Evolutionary conservation across 2,888 invertebrate species (phyloP).

Genomic region (Leptogaster cylindrica): DNA sequence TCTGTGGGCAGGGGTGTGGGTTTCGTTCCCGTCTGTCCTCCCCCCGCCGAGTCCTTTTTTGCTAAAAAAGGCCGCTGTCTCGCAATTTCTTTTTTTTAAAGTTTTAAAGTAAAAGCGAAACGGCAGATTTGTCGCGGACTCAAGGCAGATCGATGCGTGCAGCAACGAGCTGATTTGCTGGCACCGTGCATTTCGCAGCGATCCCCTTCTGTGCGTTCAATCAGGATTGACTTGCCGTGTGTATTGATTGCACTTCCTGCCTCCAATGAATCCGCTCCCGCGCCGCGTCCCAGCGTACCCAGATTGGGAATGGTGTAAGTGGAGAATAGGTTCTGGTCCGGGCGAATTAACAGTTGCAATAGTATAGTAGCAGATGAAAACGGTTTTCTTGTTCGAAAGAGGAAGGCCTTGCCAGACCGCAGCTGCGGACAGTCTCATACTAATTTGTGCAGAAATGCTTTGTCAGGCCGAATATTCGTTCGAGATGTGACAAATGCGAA

Average conservation of each 20-base stretch:
- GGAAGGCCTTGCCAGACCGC: slow-evolving; percentile 26
- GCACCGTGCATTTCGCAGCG: not conserved
- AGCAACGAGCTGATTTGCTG: slow-evolving; percentile 22
- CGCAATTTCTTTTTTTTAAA: not conserved
- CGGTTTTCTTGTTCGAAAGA: slow-evolving; percentile 28
- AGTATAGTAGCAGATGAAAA: slow-evolving; percentile 2
- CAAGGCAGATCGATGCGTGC: slow-evolving; percentile 18
- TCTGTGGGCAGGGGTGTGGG: slow-evolving; percentile 1
- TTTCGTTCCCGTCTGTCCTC: slow-evolving; percentile 9
- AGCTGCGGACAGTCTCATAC: not conserved
- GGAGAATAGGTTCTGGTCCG: slow-evolving; percentile 6
- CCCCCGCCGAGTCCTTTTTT: slow-evolving; percentile 10
- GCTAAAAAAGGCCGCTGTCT: no score
- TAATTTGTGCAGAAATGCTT: no score
- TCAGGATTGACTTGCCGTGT: slow-evolving; percentile 32
- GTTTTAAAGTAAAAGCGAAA: not conserved
- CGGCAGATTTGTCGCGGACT: not conserved
- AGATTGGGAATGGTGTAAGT: not conserved
- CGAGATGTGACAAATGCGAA: slow-evolving; percentile 19
- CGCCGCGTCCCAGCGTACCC: not conserved
- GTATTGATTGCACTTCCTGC: slow-evolving; percentile 36
- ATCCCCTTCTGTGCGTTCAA: slow-evolving; percentile 3
- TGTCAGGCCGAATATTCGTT: not conserved
- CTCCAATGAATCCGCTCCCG: not conserved
- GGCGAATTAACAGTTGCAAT: slow-evolving; percentile 9